phyloP scores from a whole-genome alignment of 2,113 vertebrate species.

The Corythornis cristatus region DNA sequence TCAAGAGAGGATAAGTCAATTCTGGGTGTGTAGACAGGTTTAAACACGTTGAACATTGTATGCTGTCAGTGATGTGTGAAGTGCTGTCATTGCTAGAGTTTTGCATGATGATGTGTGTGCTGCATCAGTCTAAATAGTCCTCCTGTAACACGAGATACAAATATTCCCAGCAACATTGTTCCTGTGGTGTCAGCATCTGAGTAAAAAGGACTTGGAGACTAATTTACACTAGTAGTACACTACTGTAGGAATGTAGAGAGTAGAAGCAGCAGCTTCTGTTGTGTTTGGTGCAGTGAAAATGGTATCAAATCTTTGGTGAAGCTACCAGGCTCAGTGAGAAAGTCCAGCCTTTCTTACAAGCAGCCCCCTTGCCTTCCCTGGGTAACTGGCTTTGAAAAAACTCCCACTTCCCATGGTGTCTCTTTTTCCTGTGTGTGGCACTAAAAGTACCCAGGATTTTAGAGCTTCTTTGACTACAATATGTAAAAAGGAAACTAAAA shows the following conservation, averaged over 20 bases:
- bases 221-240: neutral
- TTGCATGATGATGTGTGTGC: neutral
- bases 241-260: neutral
- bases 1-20: neutral
- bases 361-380: neutral
- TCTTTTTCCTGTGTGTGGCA: neutral
- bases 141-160: neutral
- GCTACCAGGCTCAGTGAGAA: neutral
- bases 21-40: neutral
- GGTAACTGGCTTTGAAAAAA: neutral
- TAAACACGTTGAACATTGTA: neutral
- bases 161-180: neutral
- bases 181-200: neutral
- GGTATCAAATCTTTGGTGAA: neutral
- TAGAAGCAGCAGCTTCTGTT: neutral
- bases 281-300: neutral
- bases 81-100: neutral
- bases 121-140: neutral
- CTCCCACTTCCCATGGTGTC: rapidly evolving
- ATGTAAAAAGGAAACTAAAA: neutral
- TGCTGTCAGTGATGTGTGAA: neutral
- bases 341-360: neutral
- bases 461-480: neutral
- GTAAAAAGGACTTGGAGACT: neutral
- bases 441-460: neutral